phyloP scores from a whole-genome alignment of 2,113 vertebrate species.

The Malaclemys terrapin region DNA sequence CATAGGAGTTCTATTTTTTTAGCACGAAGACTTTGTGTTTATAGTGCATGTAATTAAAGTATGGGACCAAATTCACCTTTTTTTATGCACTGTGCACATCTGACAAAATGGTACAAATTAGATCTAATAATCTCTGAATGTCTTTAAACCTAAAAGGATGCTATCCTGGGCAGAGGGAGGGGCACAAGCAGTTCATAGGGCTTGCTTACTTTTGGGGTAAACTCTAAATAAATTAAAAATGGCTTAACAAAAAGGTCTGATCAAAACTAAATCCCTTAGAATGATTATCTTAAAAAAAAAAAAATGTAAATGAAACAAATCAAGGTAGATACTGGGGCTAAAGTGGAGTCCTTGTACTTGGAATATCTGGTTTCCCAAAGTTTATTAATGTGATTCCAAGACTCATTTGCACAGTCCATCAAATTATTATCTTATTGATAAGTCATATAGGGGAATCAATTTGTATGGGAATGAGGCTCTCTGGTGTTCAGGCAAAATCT shows the following conservation, averaged over 20 bases:
- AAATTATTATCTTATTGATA: neutral
- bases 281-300: neutral
- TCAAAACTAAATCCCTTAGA: neutral
- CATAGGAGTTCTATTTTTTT: neutral
- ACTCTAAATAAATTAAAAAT: neutral
- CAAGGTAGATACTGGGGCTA: neutral
- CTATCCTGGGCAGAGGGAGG: neutral
- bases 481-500: neutral
- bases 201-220: neutral
- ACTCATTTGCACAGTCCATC: neutral
- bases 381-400: neutral
- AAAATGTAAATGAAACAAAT: neutral
- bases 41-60: neutral
- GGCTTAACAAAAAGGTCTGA: neutral
- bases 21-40: neutral
- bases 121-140: neutral
- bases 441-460: neutral
- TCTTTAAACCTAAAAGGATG: neutral
- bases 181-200: neutral
- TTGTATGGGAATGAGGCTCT: rapidly evolving
- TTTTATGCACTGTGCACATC: neutral
- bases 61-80: neutral
- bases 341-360: neutral
- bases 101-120: neutral
- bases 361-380: neutral